A percentile compares a stretch with the other conserved stretches of the same genome.
phyloP scores from a whole-genome alignment of 2,113 vertebrate species.

The Equus przewalskii region DNA sequence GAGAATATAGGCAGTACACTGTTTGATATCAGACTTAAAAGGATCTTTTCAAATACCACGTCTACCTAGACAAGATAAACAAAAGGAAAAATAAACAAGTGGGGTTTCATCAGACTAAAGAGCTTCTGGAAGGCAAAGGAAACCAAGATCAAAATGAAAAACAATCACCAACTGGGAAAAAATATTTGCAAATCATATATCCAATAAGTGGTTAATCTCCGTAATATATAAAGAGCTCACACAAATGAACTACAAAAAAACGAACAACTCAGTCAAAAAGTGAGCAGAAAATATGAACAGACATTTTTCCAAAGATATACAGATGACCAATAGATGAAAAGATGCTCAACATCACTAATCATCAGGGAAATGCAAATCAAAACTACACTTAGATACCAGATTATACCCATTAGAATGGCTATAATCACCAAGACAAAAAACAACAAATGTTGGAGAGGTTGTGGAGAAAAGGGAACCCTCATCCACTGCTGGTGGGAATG shows the following conservation, averaged over 20 bases:
- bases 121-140: no score
- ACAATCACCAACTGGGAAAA: neutral
- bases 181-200: neutral
- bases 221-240: neutral
- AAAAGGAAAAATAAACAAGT: no score
- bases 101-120: no score
- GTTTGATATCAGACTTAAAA: no score
- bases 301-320: neutral
- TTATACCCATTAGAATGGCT: no score
- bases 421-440: no score
- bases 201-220: neutral
- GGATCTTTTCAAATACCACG: no score
- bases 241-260: neutral
- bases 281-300: neutral
- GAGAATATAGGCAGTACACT: no score
- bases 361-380: no score
- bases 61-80: no score
- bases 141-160: neutral
- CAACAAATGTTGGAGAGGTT: neutral
- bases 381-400: no score
- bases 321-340: neutral
- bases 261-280: no score
- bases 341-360: neutral
- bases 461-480: neutral
- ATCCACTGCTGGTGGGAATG: neutral